A percentile compares a stretch with the other conserved stretches of the same genome.
Evolutionary conservation across 2,113 vertebrate genomes (phyloP).

Genomic region (Condylura cristata): DNA sequence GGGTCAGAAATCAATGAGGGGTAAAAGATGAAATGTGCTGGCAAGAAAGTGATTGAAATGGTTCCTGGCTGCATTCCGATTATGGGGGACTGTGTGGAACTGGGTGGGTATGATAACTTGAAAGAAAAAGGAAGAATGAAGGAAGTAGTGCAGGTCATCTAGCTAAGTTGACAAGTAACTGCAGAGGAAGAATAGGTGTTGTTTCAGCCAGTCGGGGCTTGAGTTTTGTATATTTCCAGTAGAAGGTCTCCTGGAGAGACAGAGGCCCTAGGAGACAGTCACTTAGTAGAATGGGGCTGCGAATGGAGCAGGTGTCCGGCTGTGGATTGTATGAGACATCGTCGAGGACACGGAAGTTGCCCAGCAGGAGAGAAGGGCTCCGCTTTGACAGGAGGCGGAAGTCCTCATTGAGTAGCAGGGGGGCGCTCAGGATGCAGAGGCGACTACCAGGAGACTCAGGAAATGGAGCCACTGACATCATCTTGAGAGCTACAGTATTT

Average conservation of each 20-base stretch:
- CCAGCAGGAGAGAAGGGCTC: neutral
- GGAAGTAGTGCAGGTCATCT: neutral
- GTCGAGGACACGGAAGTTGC: neutral
- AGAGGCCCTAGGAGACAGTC: neutral
- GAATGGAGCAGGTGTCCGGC: neutral
- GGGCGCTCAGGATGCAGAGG: neutral
- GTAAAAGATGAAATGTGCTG: neutral
- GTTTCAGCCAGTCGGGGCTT: neutral
- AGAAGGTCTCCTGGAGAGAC: neutral
- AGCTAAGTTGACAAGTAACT: neutral
- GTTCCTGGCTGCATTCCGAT: neutral
- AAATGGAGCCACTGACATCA: neutral
- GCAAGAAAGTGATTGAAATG: conserved; percentile 9
- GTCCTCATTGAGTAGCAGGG: neutral
- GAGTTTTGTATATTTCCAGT: conserved; percentile 22
- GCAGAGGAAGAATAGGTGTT: neutral
- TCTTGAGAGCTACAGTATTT: neutral
- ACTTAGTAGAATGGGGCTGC: neutral
- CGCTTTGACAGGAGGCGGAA: neutral
- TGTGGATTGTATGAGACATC: neutral
- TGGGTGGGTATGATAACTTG: neutral
- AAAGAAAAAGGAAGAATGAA: conserved; percentile 1
- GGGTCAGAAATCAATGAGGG: neutral
- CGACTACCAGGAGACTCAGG: neutral
- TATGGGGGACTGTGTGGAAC: neutral